A percentile compares a stretch with the other conserved stretches of the same genome.
Evolutionary conservation across 2,797 vertebrate genomes (phyloP).

Genomic region (Perodicticus potto): DNA sequence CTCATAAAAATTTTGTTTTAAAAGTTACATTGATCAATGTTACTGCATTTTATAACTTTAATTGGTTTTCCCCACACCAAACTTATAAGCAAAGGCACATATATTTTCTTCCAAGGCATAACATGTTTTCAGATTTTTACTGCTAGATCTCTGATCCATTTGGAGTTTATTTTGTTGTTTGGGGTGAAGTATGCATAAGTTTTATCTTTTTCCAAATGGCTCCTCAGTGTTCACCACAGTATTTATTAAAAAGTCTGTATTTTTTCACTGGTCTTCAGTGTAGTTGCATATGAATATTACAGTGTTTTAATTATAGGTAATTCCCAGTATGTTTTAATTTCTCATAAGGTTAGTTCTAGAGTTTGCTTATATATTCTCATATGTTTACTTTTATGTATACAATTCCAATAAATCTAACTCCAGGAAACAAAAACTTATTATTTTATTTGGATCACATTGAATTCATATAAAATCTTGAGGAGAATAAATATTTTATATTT

Average conservation of each 20-base stretch:
- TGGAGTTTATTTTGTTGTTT: background rate
- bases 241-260: background rate
- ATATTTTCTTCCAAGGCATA: background rate
- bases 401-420: background rate
- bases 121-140: background rate
- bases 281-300: background rate
- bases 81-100: background rate
- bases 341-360: background rate
- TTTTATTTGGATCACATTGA: constrained; percentile 18
- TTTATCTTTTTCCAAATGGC: constrained; percentile 3
- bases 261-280: background rate
- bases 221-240: background rate
- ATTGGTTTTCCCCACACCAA: background rate
- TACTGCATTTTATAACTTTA: background rate
- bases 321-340: constrained; percentile 39
- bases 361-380: background rate
- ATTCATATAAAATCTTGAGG: background rate
- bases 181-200: background rate
- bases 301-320: background rate
- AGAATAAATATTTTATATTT: background rate
- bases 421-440: background rate
- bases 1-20: background rate
- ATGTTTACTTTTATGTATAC: background rate
- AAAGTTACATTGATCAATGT: background rate
- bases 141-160: background rate